Percentiles rank a stretch among this genome's conserved stretches.
These are phyloP conservation scores for Acomys russatus DNA, from an alignment of 2,797 vertebrate genomes.

Conservation along the genomic window DNA sequence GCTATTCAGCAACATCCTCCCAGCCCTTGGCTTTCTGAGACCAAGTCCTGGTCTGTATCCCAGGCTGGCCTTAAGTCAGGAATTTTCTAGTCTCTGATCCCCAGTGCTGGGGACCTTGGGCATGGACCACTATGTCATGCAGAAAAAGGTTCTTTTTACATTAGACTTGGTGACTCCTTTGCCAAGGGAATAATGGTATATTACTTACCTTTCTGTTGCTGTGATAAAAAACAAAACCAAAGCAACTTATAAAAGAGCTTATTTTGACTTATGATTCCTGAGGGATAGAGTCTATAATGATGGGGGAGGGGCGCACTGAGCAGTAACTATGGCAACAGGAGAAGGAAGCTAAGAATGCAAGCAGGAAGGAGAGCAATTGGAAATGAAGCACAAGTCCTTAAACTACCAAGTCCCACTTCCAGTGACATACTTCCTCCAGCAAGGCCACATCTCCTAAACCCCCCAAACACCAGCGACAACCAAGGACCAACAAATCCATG, in stretches of 20 bases:
- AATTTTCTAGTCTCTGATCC: background rate
- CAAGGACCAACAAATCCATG: background rate
- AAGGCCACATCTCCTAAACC: background rate
- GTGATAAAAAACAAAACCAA: background rate
- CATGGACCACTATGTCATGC: no score
- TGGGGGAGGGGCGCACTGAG: background rate
- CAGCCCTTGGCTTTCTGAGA: background rate
- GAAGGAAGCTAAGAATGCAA: background rate
- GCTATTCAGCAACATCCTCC: background rate
- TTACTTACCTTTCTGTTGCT: background rate
- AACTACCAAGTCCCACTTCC: background rate
- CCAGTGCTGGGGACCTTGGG: background rate
- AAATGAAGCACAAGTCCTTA: background rate
- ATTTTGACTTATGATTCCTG: background rate
- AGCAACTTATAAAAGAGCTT: background rate
- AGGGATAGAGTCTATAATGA: no score
- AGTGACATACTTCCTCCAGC: background rate
- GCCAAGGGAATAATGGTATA: background rate
- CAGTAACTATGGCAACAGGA: background rate
- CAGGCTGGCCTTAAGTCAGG: background rate
- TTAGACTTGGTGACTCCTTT: background rate
- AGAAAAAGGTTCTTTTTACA: background rate
- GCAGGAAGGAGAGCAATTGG: background rate
- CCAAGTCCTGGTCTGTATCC: background rate
- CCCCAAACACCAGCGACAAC: background rate